These are phyloP conservation scores for Cladopsammia gracilis DNA, from an alignment of 64 coral and sea anemone species.

Conservation along the genomic window DNA sequence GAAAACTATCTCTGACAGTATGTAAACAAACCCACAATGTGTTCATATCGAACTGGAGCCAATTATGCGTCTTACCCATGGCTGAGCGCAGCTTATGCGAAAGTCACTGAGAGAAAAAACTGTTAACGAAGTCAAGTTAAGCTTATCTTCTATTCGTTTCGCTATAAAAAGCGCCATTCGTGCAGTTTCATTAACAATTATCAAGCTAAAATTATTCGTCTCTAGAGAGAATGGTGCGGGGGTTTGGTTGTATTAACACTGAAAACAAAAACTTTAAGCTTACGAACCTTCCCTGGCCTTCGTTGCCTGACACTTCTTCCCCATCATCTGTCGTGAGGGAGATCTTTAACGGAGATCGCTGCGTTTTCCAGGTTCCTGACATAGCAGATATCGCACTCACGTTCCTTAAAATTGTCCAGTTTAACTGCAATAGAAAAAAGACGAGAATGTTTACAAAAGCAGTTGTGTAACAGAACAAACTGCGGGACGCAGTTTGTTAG, in stretches of 20 bases:
- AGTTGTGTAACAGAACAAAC: background rate
- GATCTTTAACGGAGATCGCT: slow-evolving; percentile 83
- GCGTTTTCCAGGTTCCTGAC: slow-evolving; percentile 67
- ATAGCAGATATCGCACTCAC: slow-evolving; percentile 54
- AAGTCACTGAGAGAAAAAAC: background rate
- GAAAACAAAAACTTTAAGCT: background rate
- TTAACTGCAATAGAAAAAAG: slow-evolving; percentile 47
- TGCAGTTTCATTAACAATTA: background rate
- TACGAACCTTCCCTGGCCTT: slow-evolving; percentile 8
- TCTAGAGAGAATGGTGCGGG: background rate
- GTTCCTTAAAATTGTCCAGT: slow-evolving; percentile 78
- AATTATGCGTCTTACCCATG: slow-evolving; percentile 12
- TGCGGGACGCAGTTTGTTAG: background rate
- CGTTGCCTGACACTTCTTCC: slow-evolving; percentile 60
- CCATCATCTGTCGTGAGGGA: slow-evolving; percentile 90
- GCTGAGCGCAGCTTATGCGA: background rate
- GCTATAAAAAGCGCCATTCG: background rate
- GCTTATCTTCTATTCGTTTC: no score
- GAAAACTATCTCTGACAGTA: slow-evolving; percentile 22
- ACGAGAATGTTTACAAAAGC: slow-evolving; percentile 23
- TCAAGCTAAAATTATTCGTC: background rate
- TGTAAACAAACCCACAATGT: slow-evolving; percentile 31
- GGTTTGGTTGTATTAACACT: background rate
- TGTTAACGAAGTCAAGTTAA: no score
- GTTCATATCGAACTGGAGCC: background rate